phyloP scores from a whole-genome alignment of 2,113 vertebrate genomes.

The Anguilla rostrata region DNA sequence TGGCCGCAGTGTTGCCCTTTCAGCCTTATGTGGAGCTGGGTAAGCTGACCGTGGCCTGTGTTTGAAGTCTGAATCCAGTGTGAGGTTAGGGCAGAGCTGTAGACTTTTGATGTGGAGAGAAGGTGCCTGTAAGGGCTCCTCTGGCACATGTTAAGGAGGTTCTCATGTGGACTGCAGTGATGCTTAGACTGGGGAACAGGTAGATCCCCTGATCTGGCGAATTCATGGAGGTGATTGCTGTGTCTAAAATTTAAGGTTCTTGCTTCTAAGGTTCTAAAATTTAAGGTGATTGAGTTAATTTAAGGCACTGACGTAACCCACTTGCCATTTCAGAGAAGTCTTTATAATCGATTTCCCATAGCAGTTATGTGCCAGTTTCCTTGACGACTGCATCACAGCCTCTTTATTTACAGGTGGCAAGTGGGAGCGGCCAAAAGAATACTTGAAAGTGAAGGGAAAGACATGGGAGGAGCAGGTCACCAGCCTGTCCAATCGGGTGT shows the following conservation, averaged over 20 bases:
- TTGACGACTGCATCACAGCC: not conserved
- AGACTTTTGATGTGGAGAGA: not conserved
- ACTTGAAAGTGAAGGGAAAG: conserved; percentile 82
- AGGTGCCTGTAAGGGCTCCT: not conserved
- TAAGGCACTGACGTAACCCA: too few relatives aligned
- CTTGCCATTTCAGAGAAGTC: too few relatives aligned
- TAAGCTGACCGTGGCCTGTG: conserved; percentile 61
- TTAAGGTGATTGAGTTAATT: not conserved
- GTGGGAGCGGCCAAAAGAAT: conserved; percentile 90
- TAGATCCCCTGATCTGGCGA: not conserved
- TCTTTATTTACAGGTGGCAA: conserved; percentile 75
- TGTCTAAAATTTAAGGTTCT: not conserved
- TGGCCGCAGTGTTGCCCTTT: conserved; percentile 91
- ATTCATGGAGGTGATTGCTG: too few relatives aligned
- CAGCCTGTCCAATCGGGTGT: conserved; percentile 80
- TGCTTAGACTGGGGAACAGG: not conserved
- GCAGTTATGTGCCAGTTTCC: too few relatives aligned
- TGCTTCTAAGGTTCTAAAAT: too few relatives aligned
- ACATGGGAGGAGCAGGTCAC: conserved; percentile 97
- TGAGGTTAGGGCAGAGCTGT: not conserved
- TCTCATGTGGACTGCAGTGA: not conserved
- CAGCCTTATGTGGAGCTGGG: conserved; percentile 93
- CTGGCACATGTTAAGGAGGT: not conserved
- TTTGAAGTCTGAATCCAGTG: not conserved
- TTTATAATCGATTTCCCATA: too few relatives aligned